Base-by-base conservation (phyloP, 2,113 vertebrate genomes). In the Corythoichthys haematopterus region DNA sequence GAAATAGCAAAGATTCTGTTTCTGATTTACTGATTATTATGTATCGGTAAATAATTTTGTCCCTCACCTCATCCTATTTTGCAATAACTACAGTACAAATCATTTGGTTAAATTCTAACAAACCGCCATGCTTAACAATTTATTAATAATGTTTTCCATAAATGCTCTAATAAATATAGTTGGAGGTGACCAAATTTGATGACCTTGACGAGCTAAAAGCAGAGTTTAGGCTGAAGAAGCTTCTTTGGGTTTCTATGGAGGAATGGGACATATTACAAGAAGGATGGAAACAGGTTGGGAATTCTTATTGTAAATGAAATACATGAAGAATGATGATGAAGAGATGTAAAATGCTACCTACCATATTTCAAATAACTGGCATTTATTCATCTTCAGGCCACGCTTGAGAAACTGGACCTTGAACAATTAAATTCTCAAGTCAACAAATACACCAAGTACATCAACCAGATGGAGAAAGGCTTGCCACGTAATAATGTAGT, bases 141-240 rank as follows among this genome's bases (percentile, higher is more conserved):
- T 8, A 16, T 20, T 28, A 8, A 1, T 1, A 52, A 28, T 28
- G 40, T 55, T 8, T 4, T 14, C 3, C 37, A 11, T 73, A 11
- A 46, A 11, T 33, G 11, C 38, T 68, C 10, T 72, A 6, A 57
- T 66, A 10, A 35, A 58, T 69, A 65, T 75, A 96, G 95, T 86
- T 93, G 62, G 92, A 94, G 78, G 88, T 93, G 47, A 93, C 93
- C 36, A 93, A 86, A 71, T 94, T 93, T 78, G 92, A 93, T 20
- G 71, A 80, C 35, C 63, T 96, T 70, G 92, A 94, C 68, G 90
- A 91, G 85, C 83, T 93, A 46, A 82, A 76, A 68, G 78, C 86
- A 45, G 91, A 94, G 43, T 74, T 94, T 62, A 92, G 86, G 70
- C 90, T 95, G 57, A 94, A 92, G 47, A 83, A 90, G 15, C 84